Evolutionary conservation across 2,888 invertebrate species (phyloP).

Genomic region (Mamestra brassicae): DNA sequence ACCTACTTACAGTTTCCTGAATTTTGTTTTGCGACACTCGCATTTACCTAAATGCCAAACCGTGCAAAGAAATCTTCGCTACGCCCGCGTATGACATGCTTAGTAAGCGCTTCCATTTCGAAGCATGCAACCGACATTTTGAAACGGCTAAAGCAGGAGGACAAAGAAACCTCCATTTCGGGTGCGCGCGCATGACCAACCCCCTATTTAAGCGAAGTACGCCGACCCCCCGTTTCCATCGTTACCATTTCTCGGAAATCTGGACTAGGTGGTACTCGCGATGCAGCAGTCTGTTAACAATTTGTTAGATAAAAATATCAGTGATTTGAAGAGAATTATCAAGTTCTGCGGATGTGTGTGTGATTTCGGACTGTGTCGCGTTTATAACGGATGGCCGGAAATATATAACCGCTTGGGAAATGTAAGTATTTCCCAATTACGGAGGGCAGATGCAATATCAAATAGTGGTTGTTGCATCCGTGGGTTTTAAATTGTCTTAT

Average conservation of each 20-base stretch:
- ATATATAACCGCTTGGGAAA: background rate
- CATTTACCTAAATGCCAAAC: background rate
- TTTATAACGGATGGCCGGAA: background rate
- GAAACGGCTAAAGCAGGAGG: background rate
- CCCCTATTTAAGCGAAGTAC: background rate
- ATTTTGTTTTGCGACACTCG: background rate
- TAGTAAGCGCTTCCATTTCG: background rate
- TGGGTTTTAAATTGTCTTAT: background rate
- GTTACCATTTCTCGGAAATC: constrained; percentile 46
- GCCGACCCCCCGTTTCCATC: constrained; percentile 27
- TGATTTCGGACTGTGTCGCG: background rate
- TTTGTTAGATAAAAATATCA: background rate
- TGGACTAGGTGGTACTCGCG: constrained; percentile 2
- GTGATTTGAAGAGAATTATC: background rate
- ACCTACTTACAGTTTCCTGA: background rate
- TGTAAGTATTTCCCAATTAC: background rate
- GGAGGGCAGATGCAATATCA: background rate
- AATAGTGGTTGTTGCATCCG: background rate
- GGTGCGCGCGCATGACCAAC: constrained; percentile 45
- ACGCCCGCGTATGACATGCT: background rate
- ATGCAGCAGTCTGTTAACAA: background rate
- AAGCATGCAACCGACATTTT: constrained; percentile 13
- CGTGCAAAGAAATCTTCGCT: background rate
- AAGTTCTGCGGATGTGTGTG: background rate
- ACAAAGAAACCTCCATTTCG: background rate